Base-by-base conservation (phyloP, 2,797 vertebrate species). In the Syngnathus acus region DNA sequence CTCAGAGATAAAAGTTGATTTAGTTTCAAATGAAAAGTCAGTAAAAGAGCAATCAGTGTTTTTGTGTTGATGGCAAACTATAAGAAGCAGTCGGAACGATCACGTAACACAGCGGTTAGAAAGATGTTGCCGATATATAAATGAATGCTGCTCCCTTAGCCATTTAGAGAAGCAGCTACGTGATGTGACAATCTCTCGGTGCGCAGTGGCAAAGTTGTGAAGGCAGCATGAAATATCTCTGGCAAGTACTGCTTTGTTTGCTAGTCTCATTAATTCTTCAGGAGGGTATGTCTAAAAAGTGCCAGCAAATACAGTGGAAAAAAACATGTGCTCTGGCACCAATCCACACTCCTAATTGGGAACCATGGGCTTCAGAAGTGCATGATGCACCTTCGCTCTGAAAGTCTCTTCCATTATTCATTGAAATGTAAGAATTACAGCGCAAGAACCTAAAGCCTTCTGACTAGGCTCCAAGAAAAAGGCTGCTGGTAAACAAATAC, bases 181-280 rank as follows among this genome's bases (percentile, higher is more conserved):
- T 65, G 72, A 85, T 72, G 79, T 87, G 86, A 90, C 85, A 86
- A 81, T 86, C 77, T 84, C 79, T 77, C 65, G 72, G 78, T 74
- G 75, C 85, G 83, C 79, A 76, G 85, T 78, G 62, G 83, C 81
- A 85, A 87, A 88, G 85, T 87, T 86, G 84, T 86, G 80, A 86
- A 87, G 86, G 79, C 82, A 81, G 84, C 81, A 85, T 81, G 83
- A 84, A 87, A 84, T 87, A 89, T 87, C 80, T 82, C 84, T 84
- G 79, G 84, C 80, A 72, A 83, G 86, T 64, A 42, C 63, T 82
- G 82, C 87, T 88, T 90, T 88, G 84, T 88, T 90, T 87, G 85
- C 75, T 81, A 82, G 74, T 90, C 90, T 90, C 89, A 91, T 92
- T 89, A 90, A 92, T 91, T 91, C 87, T 92, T 91, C 82, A 92